phyloP scores from a whole-genome alignment of 2,113 vertebrate species.

The Ophiodon elongatus region DNA sequence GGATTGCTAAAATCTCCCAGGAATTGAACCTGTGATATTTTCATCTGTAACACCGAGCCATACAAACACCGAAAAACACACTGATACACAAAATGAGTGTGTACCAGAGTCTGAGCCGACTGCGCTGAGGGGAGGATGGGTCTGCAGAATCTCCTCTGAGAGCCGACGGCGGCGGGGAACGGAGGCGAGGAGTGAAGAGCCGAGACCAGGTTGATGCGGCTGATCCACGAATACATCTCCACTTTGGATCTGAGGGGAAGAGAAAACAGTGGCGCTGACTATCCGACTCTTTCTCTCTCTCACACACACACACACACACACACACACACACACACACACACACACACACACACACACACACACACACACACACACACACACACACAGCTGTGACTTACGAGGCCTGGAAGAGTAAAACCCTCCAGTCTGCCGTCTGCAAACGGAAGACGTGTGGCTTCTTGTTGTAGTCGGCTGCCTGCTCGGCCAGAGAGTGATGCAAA shows the following conservation, averaged over 20 bases:
- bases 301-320: too few relatives aligned
- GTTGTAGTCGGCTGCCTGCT: slow-evolving; percentile 88
- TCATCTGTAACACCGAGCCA: not conserved
- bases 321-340: not conserved
- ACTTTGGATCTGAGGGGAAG: slow-evolving; percentile 81
- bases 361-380: not conserved
- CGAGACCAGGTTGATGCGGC: slow-evolving; percentile 90
- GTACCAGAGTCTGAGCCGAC: slow-evolving; percentile 86
- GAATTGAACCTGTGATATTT: not conserved
- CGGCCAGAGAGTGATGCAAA: slow-evolving; percentile 92
- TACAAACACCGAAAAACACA: not conserved
- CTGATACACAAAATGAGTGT: not conserved
- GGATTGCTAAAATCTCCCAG: not conserved
- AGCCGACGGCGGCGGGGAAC: slow-evolving; percentile 91
- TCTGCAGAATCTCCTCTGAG: slow-evolving; percentile 89
- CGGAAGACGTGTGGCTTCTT: slow-evolving; percentile 92
- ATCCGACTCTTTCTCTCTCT: not conserved
- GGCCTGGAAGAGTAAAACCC: slow-evolving; percentile 93
- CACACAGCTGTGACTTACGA: slow-evolving; percentile 84
- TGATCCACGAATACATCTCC: slow-evolving; percentile 94
- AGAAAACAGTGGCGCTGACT: not conserved
- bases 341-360: not conserved
- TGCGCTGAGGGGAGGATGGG: slow-evolving; percentile 88
- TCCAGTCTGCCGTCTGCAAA: slow-evolving; percentile 92
- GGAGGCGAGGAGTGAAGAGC: slow-evolving; percentile 92